phyloP scores from a whole-genome alignment of 2,797 vertebrate genomes.

The Babyrousa celebensis region DNA sequence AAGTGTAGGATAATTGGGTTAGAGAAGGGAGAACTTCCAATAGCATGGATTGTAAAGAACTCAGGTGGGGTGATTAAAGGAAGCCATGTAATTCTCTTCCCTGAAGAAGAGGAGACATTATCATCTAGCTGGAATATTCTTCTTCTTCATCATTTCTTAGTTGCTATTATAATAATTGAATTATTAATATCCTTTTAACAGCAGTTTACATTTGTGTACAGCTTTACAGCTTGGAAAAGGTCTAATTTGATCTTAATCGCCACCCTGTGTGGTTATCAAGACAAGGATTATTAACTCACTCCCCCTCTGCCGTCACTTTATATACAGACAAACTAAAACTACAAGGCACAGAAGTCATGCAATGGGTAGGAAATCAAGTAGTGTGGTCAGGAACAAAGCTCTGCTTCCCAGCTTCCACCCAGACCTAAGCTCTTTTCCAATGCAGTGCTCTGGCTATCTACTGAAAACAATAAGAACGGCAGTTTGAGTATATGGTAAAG shows the following conservation, averaged over 20 bases:
- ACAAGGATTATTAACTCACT: constrained; percentile 69
- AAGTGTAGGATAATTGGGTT: constrained; percentile 72
- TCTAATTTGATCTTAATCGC: constrained; percentile 64
- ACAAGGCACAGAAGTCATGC: constrained; percentile 1
- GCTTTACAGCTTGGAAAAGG: constrained; percentile 68
- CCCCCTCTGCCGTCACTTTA: constrained; percentile 51
- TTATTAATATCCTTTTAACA: constrained; percentile 77
- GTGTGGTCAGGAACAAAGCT: constrained; percentile 34
- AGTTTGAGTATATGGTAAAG: background rate
- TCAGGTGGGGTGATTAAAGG: constrained; percentile 32
- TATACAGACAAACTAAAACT: constrained; percentile 54
- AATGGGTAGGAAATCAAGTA: constrained; percentile 71
- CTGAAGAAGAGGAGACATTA: constrained; percentile 28
- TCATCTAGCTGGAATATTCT: constrained; percentile 34
- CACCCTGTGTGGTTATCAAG: constrained; percentile 76
- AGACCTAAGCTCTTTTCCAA: background rate
- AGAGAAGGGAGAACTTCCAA: constrained; percentile 73
- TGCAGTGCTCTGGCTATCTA: background rate
- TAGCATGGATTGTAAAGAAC: constrained; percentile 43
- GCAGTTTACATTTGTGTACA: constrained; percentile 74
- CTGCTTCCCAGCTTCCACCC: background rate
- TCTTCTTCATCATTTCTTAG: constrained; percentile 39
- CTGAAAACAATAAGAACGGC: background rate
- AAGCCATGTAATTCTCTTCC: background rate
- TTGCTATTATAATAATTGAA: constrained; percentile 69